phyloP scores from a whole-genome alignment of 1,140 invertebrate species.

The Contarinia nasturtii region DNA sequence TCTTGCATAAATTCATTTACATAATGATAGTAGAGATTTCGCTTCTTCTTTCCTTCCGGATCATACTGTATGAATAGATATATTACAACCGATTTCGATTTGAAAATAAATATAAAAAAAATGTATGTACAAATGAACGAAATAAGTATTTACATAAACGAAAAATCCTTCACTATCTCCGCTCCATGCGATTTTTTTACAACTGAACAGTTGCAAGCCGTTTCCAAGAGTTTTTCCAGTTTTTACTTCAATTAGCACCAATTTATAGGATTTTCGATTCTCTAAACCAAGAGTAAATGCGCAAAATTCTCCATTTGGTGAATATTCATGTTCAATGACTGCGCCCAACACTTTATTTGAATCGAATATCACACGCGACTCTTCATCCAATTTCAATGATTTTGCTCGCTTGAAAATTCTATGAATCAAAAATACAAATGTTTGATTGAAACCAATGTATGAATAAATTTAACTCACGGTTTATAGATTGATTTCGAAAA shows the following conservation, averaged over 20 bases:
- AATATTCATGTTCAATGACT: not conserved
- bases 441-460: no score
- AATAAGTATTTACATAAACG: not conserved
- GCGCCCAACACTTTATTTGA: not conserved
- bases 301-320: not conserved
- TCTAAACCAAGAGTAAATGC: not conserved
- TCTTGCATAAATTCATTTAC: not conserved
- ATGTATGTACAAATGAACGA: not conserved
- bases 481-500: not conserved
- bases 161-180: not conserved
- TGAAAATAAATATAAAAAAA: not conserved
- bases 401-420: no score
- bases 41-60: not conserved
- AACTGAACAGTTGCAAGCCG: not conserved
- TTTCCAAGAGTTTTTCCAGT: not conserved
- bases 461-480: not conserved
- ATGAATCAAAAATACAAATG: no score
- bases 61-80: not conserved
- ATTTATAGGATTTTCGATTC: not conserved
- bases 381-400: not conserved
- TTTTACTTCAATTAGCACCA: not conserved
- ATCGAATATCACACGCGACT: not conserved
- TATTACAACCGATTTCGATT: no score
- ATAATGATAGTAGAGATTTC: not conserved
- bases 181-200: not conserved